Base-by-base conservation (phyloP, 2,888 invertebrate genomes). In the Campopleginae sp. region DNA sequence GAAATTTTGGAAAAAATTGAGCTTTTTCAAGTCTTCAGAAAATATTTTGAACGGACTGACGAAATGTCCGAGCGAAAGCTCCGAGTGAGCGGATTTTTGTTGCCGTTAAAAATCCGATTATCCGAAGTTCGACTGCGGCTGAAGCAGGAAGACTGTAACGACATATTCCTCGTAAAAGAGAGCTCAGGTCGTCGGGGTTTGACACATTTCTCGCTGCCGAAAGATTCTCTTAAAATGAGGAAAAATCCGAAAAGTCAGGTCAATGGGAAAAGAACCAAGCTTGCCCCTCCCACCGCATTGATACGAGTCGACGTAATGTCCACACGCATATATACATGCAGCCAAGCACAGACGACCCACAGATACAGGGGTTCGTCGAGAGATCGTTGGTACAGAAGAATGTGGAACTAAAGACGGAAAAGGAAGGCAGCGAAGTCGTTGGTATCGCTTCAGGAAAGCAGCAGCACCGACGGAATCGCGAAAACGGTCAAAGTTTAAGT, bases 401-500 rank as follows among this genome's bases (percentile, higher is more conserved):
- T 51, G 48, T 51, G 54, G 61, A 79, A 74, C 58, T 66, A 46
- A 42, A 23, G 66, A 46, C 38, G 33, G 54, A 23, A 70, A 74
- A 66, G 66, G 33, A 71, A 70, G 58, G n/a, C 8, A 3, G 48
- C 33, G 78, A 70, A 71, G 75, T 51, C 72, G 72, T 44, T 31
- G 14, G 31, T 54, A 44, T 61, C 65, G 71, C 66, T 76, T 78
- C 51, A 65, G 23, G 27, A 76, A 27, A 82, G 86, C 79, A 85
- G 86, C 85, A 85, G 86, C 85, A 61, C 46, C 44, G 33, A 87
- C 79, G 86, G 88, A 66, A 77, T 51, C 65, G 70, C 68, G 75
- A 68, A 75, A 79, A 80, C 72, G 80, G 71, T 75, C 74, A 70
- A 87, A 90, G 90, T 91, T 92, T 92, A 93, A 93, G 91, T 91